Conservation (phyloP, 2,888 invertebrate genomes). For the Schizaphis graminum region DNA sequence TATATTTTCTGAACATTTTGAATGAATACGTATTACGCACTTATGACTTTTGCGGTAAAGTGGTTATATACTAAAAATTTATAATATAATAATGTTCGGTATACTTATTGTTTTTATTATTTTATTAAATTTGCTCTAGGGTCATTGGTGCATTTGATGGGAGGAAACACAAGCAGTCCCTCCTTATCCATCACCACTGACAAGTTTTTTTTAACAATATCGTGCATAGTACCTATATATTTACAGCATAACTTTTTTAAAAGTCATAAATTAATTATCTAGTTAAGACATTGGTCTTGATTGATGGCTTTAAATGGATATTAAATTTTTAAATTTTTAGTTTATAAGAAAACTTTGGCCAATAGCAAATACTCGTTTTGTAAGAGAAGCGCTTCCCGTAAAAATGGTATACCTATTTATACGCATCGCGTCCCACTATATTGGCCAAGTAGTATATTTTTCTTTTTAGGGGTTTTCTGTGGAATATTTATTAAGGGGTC, state of each 20-base stretch:
- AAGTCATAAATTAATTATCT: background rate
- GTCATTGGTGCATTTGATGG: background rate
- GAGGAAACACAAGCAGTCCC: background rate
- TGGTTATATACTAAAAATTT: background rate
- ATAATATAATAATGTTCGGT: background rate
- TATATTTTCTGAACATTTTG: background rate
- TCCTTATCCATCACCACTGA: background rate
- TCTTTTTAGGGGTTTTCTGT: too few species aligned
- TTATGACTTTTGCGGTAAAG: background rate
- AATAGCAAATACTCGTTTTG: background rate
- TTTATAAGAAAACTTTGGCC: background rate
- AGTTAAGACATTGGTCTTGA: background rate
- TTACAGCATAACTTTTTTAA: background rate
- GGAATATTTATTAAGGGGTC: too few species aligned
- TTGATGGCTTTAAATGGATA: background rate
- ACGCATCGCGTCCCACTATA: too few species aligned
- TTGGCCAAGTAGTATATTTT: too few species aligned
- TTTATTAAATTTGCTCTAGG: background rate
- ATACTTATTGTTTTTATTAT: background rate
- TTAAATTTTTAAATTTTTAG: background rate
- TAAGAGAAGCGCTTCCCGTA: background rate
- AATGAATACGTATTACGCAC: background rate
- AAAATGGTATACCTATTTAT: too few species aligned
- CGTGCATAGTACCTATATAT: background rate
- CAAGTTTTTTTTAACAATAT: background rate